phyloP scores from a whole-genome alignment of 2,797 vertebrate species.

The Momotus momota region DNA sequence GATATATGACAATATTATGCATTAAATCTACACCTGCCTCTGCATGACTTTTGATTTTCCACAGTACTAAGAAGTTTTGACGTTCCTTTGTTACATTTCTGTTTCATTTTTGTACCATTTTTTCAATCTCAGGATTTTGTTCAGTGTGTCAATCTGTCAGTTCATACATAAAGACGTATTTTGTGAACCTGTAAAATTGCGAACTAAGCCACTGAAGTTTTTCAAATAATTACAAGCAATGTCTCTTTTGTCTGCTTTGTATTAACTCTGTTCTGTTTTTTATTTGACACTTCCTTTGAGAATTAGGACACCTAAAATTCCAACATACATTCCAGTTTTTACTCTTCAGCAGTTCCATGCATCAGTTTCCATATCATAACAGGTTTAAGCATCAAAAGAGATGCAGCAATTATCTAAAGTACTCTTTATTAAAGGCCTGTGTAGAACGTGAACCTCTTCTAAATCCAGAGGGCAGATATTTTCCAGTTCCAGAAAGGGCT shows the following conservation, averaged over 20 bases:
- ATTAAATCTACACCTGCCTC: not conserved
- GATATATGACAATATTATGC: not conserved
- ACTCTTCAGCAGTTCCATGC: not conserved
- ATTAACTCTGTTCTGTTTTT: not conserved
- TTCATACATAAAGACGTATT: not conserved
- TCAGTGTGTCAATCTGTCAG: constrained; percentile 1
- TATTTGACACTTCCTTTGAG: not conserved
- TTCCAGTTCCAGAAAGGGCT: not conserved
- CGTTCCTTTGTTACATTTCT: not conserved
- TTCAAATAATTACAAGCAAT: not conserved
- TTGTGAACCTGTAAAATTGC: not conserved
- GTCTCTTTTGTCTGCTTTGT: not conserved
- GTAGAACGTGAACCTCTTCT: not conserved
- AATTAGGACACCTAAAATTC: not conserved
- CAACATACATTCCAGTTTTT: not conserved
- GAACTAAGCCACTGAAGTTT: not conserved
- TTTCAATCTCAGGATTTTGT: not conserved
- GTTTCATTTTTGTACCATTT: not conserved
- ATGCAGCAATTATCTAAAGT: not conserved
- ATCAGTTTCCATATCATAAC: not conserved
- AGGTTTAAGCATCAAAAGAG: not conserved
- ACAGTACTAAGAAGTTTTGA: not conserved
- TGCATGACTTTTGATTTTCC: not conserved
- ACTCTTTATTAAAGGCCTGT: not conserved
- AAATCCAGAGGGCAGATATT: not conserved